Evolutionary conservation across 2,888 invertebrate genomes (phyloP).

Genomic region (Oconnorella tubifera): DNA sequence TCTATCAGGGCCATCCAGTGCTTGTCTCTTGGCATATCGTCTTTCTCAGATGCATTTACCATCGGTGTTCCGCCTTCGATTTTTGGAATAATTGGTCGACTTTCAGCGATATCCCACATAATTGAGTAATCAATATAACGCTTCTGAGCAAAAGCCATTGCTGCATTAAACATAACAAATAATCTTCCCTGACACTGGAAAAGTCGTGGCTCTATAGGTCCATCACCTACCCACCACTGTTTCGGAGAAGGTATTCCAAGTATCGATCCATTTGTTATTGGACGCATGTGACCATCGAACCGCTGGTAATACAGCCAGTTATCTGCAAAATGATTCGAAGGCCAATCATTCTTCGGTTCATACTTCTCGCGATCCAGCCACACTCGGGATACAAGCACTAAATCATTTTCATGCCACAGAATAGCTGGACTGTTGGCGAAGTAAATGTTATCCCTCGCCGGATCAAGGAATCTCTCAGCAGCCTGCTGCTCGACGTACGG

Average conservation of each 20-base stretch:
- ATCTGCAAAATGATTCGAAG: slow-evolving; percentile 39
- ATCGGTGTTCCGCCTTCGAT: slow-evolving; percentile 39
- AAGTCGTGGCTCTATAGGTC: slow-evolving; percentile 39
- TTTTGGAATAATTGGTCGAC: slow-evolving; percentile 36
- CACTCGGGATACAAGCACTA: slow-evolving; percentile 37
- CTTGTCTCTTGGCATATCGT: slow-evolving; percentile 40
- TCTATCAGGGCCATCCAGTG: slow-evolving; percentile 38
- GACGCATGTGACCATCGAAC: slow-evolving; percentile 35
- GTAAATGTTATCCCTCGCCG: slow-evolving; percentile 35
- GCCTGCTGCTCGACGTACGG: slow-evolving; percentile 38
- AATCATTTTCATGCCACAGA: slow-evolving; percentile 33
- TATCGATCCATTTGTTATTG: slow-evolving; percentile 35
- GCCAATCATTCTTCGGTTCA: slow-evolving; percentile 36
- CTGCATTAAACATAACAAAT: slow-evolving; percentile 37
- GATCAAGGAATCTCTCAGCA: slow-evolving; percentile 35
- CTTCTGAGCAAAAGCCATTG: slow-evolving; percentile 34
- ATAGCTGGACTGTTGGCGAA: slow-evolving; percentile 41
- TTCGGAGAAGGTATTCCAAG: slow-evolving; percentile 39
- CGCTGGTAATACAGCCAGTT: slow-evolving; percentile 40
- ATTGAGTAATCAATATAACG: slow-evolving; percentile 36
- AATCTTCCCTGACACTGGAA: slow-evolving; percentile 30
- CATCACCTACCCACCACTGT: slow-evolving; percentile 39
- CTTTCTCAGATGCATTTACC: slow-evolving; percentile 33
- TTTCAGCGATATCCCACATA: slow-evolving; percentile 37
- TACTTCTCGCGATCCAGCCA: slow-evolving; percentile 40